Base-by-base conservation (phyloP, 2,113 vertebrate species). In the Neomonachus schauinslandi region DNA sequence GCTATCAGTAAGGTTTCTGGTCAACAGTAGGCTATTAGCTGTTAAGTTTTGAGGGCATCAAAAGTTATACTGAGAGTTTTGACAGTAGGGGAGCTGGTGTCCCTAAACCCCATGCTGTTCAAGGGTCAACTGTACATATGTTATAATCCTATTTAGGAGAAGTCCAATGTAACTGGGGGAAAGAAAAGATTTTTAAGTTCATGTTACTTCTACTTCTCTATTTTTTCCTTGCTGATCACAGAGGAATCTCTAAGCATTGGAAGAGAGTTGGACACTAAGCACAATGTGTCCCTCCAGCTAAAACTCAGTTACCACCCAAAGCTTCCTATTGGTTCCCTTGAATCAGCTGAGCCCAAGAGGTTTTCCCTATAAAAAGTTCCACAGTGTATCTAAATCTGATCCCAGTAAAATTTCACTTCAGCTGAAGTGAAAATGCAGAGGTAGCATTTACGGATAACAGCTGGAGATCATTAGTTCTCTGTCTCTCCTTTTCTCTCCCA, bases 381-480 rank as follows among this genome's bases (percentile, higher is more conserved):
- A 97, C 91, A 86, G 95, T 89, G 77, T 95, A 98, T 98, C 98
- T 98, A 98, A 98, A 98, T 90, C 98, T 94, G 97, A 98, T 98
- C 97, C 97, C 98, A 88, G 98, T 97, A 94, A 97, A 98, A 97
- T 97, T 97, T 97, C 97, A 91, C 97, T 97, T 94, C 28, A 55
- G 94, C 96, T 84, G 97, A 98, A 99, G 98, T 89, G 98, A 98
- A 99, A 98, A 98, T 94, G 98, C 99, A 99, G 98, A 98, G 98
- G 98, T 98, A 98, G 98, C 97, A 98, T 98, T 98, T 98, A 97
- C 57, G 98, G 95, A 95, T 91, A 99, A 98, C 99, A 99, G 99
- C 99, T 99, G 99, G 99, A 99, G 99, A 98, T 97, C 98, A 99
- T 99, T 99, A 99, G 98, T 96, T 98, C 97, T 97, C 97, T 98